These are phyloP conservation scores for Drosophila malerkotliana DNA, from an alignment of 1,140 invertebrate species.

Conservation along the genomic window DNA sequence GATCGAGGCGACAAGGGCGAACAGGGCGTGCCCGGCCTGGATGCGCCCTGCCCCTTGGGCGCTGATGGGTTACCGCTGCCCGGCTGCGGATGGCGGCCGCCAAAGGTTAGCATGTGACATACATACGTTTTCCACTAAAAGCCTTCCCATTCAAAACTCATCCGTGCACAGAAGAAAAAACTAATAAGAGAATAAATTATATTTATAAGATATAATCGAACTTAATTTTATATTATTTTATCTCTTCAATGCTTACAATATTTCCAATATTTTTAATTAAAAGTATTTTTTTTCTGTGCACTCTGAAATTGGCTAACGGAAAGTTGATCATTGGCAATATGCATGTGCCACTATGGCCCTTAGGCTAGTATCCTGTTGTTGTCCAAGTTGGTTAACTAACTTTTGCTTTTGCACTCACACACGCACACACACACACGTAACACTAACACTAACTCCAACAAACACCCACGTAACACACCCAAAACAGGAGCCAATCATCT, in stretches of 20 bases:
- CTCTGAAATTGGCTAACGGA: constrained; percentile 46
- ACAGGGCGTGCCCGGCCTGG: constrained; percentile 95
- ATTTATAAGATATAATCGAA: no score
- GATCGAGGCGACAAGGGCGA: constrained; percentile 96
- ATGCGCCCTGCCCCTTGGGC: constrained; percentile 98
- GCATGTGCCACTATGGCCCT: constrained; percentile 44
- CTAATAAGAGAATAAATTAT: not conserved
- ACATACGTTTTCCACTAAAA: constrained; percentile 25
- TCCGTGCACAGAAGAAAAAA: not conserved
- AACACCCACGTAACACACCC: constrained; percentile 22
- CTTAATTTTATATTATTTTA: no score
- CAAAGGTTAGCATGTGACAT: constrained; percentile 87
- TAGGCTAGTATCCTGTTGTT: constrained; percentile 54
- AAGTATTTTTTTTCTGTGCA: constrained; percentile 14
- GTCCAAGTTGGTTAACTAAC: constrained; percentile 75
- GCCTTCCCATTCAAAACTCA: not conserved
- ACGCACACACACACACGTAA: constrained; percentile 44
- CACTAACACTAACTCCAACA: constrained; percentile 24
- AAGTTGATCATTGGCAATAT: constrained; percentile 49
- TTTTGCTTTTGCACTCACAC: constrained; percentile 75
- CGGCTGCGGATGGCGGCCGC: constrained; percentile 96
- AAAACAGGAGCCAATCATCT: constrained; percentile 81
- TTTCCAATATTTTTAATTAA: no score
- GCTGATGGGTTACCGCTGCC: constrained; percentile 96
- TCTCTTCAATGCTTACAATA: no score